Evolutionary conservation across 1,140 invertebrate genomes (phyloP).

Genomic region (Lerema accius): DNA sequence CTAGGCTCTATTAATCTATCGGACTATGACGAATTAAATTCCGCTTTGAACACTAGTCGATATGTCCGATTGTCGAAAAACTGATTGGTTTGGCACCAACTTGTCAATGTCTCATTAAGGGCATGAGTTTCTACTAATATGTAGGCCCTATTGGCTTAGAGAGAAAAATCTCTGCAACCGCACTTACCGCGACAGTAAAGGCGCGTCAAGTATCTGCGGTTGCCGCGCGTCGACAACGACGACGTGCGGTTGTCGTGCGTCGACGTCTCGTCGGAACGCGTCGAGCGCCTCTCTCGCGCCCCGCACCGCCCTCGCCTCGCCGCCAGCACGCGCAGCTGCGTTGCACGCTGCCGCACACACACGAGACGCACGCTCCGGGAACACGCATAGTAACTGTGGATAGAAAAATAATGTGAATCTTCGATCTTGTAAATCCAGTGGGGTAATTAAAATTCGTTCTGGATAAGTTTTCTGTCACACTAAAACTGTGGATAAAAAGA

Average conservation of each 20-base stretch:
- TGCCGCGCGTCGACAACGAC: constrained; percentile 68
- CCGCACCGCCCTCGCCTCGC: constrained; percentile 63
- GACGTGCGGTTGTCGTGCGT: constrained; percentile 63
- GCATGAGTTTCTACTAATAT: too few relatives aligned
- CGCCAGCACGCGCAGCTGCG: constrained; percentile 63
- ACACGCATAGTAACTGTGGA: constrained; percentile 72
- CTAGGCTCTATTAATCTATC: background rate
- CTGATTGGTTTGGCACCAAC: too few relatives aligned
- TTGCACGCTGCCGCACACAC: constrained; percentile 68
- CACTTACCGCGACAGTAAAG: constrained; percentile 60
- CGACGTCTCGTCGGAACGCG: constrained; percentile 63
- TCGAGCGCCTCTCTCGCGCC: constrained; percentile 64
- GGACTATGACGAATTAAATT: constrained; percentile 13
- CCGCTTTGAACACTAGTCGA: background rate
- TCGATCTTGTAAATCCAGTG: too few relatives aligned
- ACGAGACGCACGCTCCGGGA: constrained; percentile 70
- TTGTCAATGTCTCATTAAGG: too few relatives aligned
- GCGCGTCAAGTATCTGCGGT: constrained; percentile 64
- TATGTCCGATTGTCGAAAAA: too few relatives aligned
- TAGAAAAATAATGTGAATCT: constrained; percentile 4
- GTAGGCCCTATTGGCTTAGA: too few relatives aligned
- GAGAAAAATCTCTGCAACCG: too few relatives aligned
- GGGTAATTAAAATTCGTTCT: too few relatives aligned
- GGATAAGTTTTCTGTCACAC: too few relatives aligned
- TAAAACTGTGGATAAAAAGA: too few relatives aligned